These are phyloP conservation scores for Dipodomys ordii DNA, from an alignment of 2,113 vertebrate genomes.

Conservation along the genomic window DNA sequence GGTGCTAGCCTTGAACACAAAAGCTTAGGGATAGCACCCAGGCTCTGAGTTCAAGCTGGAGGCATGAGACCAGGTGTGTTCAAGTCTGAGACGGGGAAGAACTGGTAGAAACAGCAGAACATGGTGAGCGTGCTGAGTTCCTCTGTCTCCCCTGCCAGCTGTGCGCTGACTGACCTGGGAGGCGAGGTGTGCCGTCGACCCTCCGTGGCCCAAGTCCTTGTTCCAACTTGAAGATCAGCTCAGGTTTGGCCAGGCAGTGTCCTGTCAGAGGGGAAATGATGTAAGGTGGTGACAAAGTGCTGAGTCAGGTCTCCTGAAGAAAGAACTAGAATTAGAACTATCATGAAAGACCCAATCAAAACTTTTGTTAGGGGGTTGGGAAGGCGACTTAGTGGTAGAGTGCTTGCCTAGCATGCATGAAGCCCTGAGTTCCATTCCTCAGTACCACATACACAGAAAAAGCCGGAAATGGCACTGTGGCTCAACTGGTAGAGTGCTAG, in stretches of 20 bases:
- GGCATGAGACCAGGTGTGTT: not conserved
- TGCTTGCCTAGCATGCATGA: too few species aligned
- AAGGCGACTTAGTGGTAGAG: too few species aligned
- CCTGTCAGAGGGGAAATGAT: not conserved
- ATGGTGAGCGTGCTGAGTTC: not conserved
- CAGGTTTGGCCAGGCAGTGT: slow-evolving; percentile 9
- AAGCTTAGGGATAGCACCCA: too few species aligned
- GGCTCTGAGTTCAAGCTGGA: too few species aligned
- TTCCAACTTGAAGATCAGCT: slow-evolving; percentile 34
- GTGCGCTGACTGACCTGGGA: not conserved
- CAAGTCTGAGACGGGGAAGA: too few species aligned
- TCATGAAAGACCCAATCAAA: not conserved
- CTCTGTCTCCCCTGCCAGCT: not conserved
- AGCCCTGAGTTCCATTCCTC: too few species aligned
- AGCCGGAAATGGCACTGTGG: too few species aligned
- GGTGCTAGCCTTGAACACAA: too few species aligned
- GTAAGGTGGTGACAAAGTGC: not conserved
- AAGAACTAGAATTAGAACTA: not conserved
- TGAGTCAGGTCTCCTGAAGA: not conserved
- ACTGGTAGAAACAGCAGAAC: not conserved
- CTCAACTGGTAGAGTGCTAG: too few species aligned
- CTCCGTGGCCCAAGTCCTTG: slow-evolving; percentile 2
- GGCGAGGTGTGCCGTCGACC: not conserved
- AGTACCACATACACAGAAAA: too few species aligned
- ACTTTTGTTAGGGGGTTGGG: not conserved